Conservation (phyloP, 2,113 vertebrate species). For the human region DNA sequence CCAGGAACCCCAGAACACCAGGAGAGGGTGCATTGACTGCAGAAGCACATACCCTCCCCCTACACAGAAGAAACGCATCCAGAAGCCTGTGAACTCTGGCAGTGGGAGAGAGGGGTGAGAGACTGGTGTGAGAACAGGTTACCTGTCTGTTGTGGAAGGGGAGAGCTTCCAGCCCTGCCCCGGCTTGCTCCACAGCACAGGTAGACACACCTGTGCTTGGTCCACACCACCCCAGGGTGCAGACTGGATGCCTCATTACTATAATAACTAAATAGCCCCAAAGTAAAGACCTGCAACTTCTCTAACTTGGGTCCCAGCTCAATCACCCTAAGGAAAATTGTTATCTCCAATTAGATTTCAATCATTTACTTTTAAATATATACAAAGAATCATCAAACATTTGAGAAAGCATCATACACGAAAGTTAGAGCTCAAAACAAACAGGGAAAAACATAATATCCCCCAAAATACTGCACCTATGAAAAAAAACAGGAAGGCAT, state of each 20-base stretch:
- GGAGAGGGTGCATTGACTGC: not conserved
- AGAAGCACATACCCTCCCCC: not conserved
- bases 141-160: too few species aligned
- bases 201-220: too few species aligned
- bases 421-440: not conserved
- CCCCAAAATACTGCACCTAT: not conserved
- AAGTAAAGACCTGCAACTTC: not conserved
- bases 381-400: not conserved
- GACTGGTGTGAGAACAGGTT: not conserved
- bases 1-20: not conserved
- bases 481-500: not conserved
- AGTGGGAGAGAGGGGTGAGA: too few species aligned
- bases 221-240: not conserved
- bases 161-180: not conserved
- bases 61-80: not conserved
- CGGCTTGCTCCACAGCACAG: too few species aligned
- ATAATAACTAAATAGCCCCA: not conserved
- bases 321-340: not conserved
- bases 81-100: not conserved
- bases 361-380: not conserved
- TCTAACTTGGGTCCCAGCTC: not conserved
- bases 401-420: not conserved
- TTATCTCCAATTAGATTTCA: not conserved
- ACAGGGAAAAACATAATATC: not conserved
- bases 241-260: not conserved